Conservation (phyloP, 2,888 invertebrate species). For the Chrysolina americana region DNA sequence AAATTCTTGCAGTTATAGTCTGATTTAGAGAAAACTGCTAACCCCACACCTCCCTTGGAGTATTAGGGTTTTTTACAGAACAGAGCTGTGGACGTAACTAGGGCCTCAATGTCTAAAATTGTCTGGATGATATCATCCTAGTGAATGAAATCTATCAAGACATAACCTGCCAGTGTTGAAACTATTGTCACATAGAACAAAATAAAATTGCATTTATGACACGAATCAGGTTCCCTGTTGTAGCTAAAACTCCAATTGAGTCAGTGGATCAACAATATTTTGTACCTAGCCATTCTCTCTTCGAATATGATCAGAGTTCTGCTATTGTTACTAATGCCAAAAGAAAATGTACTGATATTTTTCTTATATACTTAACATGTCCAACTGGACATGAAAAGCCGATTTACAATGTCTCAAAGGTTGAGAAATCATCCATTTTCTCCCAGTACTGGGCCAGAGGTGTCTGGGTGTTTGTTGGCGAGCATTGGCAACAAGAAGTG, state of each 20-base stretch:
- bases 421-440: too few species aligned
- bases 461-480: too few species aligned
- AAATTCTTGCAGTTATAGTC: too few species aligned
- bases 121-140: too few species aligned
- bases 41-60: too few species aligned
- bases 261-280: conserved; percentile 17
- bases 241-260: conserved; percentile 19
- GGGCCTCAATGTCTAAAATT: not conserved
- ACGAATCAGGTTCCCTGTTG: not conserved
- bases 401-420: too few species aligned
- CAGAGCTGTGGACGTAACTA: not conserved
- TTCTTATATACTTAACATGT: too few species aligned
- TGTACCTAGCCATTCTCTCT: conserved; percentile 9
- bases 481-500: conserved; percentile 1
- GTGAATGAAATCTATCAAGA: conserved; percentile 11
- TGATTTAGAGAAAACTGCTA: too few species aligned
- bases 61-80: too few species aligned
- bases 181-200: not conserved
- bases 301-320: not conserved
- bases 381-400: too few species aligned
- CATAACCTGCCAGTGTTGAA: not conserved
- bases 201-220: not conserved
- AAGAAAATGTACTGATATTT: conserved; percentile 17
- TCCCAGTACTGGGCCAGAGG: too few species aligned
- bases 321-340: not conserved